A percentile compares a stretch with the other conserved stretches of the same genome.
phyloP scores from a whole-genome alignment of 1,140 invertebrate genomes.

The Penaeus indicus region DNA sequence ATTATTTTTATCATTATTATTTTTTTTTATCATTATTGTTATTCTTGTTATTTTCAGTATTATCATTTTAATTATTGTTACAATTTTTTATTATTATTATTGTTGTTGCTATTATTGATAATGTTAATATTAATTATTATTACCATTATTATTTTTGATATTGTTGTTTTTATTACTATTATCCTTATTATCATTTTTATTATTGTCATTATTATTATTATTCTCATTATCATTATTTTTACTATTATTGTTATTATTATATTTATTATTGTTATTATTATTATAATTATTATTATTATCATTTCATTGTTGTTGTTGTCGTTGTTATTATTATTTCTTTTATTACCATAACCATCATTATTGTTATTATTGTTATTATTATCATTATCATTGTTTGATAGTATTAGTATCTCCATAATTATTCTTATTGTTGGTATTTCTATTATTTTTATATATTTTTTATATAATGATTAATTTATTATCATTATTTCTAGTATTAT shows the following conservation, averaged over 20 bases:
- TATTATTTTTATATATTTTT: no score
- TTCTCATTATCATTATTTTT: background rate
- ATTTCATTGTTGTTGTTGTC: conserved; percentile 17
- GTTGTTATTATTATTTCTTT: conserved; percentile 18
- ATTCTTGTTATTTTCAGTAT: background rate
- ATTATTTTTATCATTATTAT: no score
- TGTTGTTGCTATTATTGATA: no score
- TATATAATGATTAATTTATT: no score
- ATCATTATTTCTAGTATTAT: no score
- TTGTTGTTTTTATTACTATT: background rate
- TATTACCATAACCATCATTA: no score
- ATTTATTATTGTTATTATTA: background rate
- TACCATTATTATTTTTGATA: background rate
- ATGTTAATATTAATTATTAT: no score
- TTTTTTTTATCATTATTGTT: background rate
- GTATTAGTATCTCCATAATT: no score
- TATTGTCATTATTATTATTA: conserved; percentile 15
- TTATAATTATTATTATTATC: background rate
- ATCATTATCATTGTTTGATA: background rate
- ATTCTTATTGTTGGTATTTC: no score
- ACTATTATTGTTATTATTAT: background rate
- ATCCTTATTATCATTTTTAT: background rate
- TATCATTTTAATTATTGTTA: background rate
- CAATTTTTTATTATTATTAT: background rate
- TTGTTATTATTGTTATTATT: conserved; percentile 9